Evolutionary conservation across 2,797 vertebrate genomes (phyloP), one percentile per base, ranked within the genome.

Genomic region (Eptatretus atami): DNA sequence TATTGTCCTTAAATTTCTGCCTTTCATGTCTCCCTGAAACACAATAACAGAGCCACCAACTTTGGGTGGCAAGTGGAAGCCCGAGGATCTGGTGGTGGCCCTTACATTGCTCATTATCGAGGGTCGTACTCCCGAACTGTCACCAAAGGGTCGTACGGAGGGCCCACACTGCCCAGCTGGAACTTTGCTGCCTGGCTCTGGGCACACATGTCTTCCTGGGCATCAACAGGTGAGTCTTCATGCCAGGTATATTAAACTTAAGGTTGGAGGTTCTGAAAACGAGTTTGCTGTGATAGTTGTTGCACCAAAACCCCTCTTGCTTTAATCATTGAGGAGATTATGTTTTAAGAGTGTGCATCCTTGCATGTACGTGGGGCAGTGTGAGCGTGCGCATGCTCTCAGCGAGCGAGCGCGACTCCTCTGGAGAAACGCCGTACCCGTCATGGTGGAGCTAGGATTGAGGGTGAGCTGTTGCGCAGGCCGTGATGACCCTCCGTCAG

Each of bases 381-480:
- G 31, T 44, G 31, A 44, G 31, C 31, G 31, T 44, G 31, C 31
- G 31, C 31, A 8, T 44, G 31, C 31, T 44, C 31, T 44, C 31
- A 8, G 57, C 9, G 57, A n/a, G 57, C 57, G 57, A 76, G 57
- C 57, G 57, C 57, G 57, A 76, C 73, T 90, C 55, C 76, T 98
- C 67, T 98, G 92, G 90, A 83, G 79, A 71, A 94, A 86, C 73
- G 86, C 75, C 78, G 84, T 86, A 76, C 90, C 92, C 66, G 81
- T 98, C 75, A 95, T 98, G 92, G 85, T 98, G 67, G 88, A 98
- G 77, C 87, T 98, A 76, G 90, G 95, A 83, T 77, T 96, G 14
- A 78, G 95, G 63, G 88, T 90, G 54, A 90, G 96, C 78, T 98
- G 92, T 80, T 98, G 92, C 78, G 95, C 93, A 72, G 86, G 82